A percentile compares a stretch with the other conserved stretches of the same genome.
These are phyloP conservation scores for Microctenopoma stevenorrisi DNA, from an alignment of 2,797 vertebrate species.

Conservation along the genomic window DNA sequence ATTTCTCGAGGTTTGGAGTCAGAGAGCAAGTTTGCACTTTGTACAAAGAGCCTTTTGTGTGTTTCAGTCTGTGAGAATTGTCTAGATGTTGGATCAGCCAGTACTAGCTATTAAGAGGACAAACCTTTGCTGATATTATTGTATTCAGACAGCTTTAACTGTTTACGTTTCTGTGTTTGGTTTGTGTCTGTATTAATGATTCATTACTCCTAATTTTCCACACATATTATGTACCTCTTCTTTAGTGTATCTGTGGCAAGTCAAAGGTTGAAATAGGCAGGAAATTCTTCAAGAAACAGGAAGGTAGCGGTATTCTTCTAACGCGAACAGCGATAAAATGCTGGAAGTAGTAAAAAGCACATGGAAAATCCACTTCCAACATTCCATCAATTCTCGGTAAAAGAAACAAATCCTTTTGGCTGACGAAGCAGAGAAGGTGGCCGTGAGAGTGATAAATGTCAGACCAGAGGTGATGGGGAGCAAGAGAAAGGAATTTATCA, in stretches of 20 bases:
- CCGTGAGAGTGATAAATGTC: slow-evolving; percentile 31
- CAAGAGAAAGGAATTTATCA: slow-evolving; percentile 23
- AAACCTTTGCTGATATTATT: background rate
- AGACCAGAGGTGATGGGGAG: slow-evolving; percentile 26
- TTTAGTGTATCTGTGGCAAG: slow-evolving; percentile 17
- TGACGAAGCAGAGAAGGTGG: slow-evolving; percentile 15
- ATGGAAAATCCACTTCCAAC: slow-evolving; percentile 36
- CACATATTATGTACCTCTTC: slow-evolving; percentile 16
- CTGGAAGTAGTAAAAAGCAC: slow-evolving; percentile 33
- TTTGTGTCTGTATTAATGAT: slow-evolving; percentile 5
- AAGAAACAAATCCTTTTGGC: slow-evolving; percentile 19
- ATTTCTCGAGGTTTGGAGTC: slow-evolving; percentile 74
- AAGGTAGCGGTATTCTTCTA: slow-evolving; percentile 43
- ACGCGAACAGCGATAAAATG: slow-evolving; percentile 30
- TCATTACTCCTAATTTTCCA: slow-evolving; percentile 2
- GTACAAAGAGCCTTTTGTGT: slow-evolving; percentile 65
- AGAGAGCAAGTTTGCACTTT: slow-evolving; percentile 62
- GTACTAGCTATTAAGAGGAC: background rate
- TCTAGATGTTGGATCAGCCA: slow-evolving; percentile 25
- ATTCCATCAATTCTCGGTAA: slow-evolving; percentile 33
- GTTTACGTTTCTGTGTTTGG: background rate
- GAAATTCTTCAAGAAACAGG: slow-evolving; percentile 54
- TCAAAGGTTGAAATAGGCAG: slow-evolving; percentile 25
- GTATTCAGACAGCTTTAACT: background rate
- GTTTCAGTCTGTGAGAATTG: slow-evolving; percentile 35